Conservation (phyloP, 2,797 vertebrate species). For the Acrocephalus scirpaceus region DNA sequence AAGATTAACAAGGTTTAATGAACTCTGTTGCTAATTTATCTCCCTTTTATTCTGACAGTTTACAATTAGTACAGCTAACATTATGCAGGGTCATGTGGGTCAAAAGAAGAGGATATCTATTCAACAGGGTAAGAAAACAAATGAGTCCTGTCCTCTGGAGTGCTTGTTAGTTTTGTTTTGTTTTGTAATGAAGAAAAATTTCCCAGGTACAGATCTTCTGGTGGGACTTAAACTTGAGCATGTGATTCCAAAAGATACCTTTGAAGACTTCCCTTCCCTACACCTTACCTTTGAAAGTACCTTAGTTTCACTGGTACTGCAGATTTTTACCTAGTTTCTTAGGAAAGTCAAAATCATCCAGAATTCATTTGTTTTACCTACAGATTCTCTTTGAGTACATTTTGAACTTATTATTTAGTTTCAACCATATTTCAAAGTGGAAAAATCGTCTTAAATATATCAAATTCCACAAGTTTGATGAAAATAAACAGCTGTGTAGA, state of each 20-base stretch:
- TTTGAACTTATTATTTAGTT: neutral
- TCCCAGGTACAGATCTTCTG: slow-evolving; percentile 7
- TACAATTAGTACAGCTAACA: slow-evolving; percentile 46
- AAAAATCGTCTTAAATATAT: neutral
- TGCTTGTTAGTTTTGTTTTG: slow-evolving; percentile 9
- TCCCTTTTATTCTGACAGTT: slow-evolving; percentile 66
- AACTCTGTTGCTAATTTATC: slow-evolving; percentile 40
- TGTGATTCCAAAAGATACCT: neutral
- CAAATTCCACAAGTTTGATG: neutral
- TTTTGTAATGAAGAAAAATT: slow-evolving; percentile 57
- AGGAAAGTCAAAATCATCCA: neutral
- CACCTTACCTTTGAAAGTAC: neutral
- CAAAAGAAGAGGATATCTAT: slow-evolving; percentile 23
- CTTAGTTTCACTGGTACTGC: neutral
- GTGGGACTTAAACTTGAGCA: neutral
- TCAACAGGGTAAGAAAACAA: slow-evolving; percentile 28
- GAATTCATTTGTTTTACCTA: neutral
- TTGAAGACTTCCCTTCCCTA: neutral
- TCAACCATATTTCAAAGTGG: neutral
- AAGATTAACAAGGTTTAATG: slow-evolving; percentile 56
- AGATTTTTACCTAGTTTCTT: neutral
- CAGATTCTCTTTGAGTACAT: neutral
- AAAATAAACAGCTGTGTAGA: slow-evolving; percentile 41
- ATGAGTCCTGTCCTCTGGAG: slow-evolving; percentile 16
- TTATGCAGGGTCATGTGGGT: slow-evolving; percentile 26